Conservation (phyloP, 2,888 invertebrate species). For the Dione juno region DNA sequence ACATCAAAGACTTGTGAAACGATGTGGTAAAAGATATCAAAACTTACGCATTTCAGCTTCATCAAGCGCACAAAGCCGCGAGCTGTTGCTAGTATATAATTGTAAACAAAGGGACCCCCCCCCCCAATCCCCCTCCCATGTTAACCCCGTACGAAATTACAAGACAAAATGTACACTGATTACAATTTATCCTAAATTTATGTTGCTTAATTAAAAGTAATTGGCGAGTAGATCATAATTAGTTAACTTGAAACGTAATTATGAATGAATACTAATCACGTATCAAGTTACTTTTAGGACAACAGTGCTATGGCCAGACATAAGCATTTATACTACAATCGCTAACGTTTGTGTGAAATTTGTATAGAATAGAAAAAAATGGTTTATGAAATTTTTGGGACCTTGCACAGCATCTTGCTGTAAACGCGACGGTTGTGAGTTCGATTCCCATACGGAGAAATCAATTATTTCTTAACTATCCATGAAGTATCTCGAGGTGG, state of each 20-base stretch:
- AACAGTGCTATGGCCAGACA: background rate
- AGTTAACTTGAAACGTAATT: conserved; percentile 8
- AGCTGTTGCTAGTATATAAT: too few species aligned
- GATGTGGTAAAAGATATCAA: too few species aligned
- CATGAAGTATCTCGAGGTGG: too few species aligned
- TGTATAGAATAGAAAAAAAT: too few species aligned
- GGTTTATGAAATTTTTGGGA: too few species aligned
- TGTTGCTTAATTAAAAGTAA: conserved; percentile 12
- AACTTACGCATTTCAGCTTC: too few species aligned
- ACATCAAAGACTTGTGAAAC: too few species aligned
- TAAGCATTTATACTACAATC: background rate
- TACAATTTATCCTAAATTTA: conserved; percentile 8
- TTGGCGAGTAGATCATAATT: conserved; percentile 10
- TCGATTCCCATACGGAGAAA: background rate
- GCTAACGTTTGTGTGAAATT: background rate
- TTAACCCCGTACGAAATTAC: background rate
- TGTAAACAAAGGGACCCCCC: too few species aligned
- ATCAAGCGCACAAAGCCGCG: too few species aligned
- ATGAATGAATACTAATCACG: conserved; percentile 9
- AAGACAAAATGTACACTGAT: background rate
- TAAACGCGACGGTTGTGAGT: background rate
- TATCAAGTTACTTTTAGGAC: conserved; percentile 10
- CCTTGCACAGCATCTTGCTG: background rate
- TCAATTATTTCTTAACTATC: too few species aligned
- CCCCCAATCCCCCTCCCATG: background rate